Percentiles rank a stretch among this genome's conserved stretches.
phyloP scores from a whole-genome alignment of 2,797 vertebrate species.

The Phrynocephalus guinanensis region DNA sequence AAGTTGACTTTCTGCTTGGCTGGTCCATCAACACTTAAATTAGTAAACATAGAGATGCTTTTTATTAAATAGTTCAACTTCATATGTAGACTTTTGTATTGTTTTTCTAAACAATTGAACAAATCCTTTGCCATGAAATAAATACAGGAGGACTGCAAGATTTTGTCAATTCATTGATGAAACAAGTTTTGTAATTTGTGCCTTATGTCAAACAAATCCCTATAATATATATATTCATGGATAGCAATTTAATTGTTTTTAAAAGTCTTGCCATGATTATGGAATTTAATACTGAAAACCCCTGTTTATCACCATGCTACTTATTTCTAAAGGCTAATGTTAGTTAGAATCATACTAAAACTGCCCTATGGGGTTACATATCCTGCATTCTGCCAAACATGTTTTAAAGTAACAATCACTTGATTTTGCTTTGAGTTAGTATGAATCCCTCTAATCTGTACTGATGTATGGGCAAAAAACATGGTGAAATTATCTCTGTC shows the following conservation, averaged over 20 bases:
- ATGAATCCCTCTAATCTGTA: too few species aligned
- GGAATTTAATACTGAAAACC: neutral
- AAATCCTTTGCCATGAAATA: neutral
- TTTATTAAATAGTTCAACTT: neutral
- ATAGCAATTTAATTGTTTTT: neutral
- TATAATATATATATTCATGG: neutral
- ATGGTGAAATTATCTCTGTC: neutral
- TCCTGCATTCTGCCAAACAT: constrained; percentile 43
- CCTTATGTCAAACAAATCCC: neutral
- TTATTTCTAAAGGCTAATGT: constrained; percentile 54
- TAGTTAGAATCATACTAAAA: constrained; percentile 40
- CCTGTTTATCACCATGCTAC: constrained; percentile 56
- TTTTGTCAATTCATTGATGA: neutral
- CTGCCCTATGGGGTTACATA: neutral
- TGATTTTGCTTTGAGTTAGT: too few species aligned
- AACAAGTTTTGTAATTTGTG: neutral
- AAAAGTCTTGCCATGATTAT: neutral
- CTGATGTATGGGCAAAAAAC: too few species aligned
- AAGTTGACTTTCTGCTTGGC: constrained; percentile 38
- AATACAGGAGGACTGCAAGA: neutral
- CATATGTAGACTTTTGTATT: neutral
- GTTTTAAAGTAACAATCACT: constrained; percentile 27
- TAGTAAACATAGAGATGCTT: neutral
- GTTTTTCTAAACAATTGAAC: neutral
- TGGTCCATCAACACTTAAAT: constrained; percentile 1